Evolutionary conservation across 2,888 invertebrate species (phyloP).

Genomic region (Octodonta nipae): DNA sequence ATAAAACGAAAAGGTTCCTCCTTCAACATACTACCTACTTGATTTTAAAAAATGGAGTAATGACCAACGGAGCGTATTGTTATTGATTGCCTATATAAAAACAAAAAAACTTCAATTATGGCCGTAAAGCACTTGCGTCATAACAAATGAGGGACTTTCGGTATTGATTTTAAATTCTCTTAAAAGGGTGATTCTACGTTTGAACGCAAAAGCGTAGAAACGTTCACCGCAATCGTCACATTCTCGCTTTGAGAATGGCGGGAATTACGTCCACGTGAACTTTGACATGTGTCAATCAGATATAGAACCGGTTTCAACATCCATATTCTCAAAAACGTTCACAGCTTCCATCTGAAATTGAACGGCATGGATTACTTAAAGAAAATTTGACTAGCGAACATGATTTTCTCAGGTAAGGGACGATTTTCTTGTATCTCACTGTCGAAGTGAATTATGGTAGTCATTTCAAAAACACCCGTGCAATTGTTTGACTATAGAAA

Average conservation of each 20-base stretch:
- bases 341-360: not conserved
- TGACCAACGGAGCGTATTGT: too few species aligned
- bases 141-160: constrained; percentile 16
- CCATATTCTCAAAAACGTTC: not conserved
- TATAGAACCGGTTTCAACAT: not conserved
- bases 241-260: constrained; percentile 24
- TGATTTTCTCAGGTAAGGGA: too few species aligned
- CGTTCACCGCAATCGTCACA: constrained; percentile 16
- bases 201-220: constrained; percentile 14
- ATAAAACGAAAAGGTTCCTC: too few species aligned
- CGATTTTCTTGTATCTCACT: too few species aligned
- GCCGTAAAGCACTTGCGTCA: constrained; percentile 22
- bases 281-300: constrained; percentile 29
- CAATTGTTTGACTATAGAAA: too few species aligned
- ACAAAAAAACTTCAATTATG: constrained; percentile 15
- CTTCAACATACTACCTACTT: too few species aligned
- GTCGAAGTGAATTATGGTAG: too few species aligned
- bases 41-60: too few species aligned
- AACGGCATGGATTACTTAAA: too few species aligned
- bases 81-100: too few species aligned
- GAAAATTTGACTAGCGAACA: too few species aligned
- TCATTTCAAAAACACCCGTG: too few species aligned
- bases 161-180: constrained; percentile 23
- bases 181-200: constrained; percentile 9
- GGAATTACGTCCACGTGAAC: constrained; percentile 28